Base-by-base conservation (phyloP, 2,797 vertebrate genomes). In the Urocyon cinereoargenteus region DNA sequence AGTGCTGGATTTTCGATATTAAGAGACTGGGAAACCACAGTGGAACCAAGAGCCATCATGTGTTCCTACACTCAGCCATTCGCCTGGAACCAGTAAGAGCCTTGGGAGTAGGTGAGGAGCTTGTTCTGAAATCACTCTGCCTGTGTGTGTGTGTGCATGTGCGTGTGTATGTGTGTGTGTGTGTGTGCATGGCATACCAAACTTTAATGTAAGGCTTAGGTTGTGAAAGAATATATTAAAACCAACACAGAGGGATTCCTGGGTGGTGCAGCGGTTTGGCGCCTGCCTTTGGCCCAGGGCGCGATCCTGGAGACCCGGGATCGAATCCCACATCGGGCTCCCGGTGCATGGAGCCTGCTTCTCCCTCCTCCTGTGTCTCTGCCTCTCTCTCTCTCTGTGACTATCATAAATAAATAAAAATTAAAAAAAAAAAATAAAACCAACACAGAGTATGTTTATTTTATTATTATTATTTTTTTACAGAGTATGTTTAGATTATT, bases 401-500 rank as follows among this genome's bases (percentile, higher is more conserved):
- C n/a, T n/a, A n/a, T n/a, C n/a, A n/a, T n/a, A n/a, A n/a, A n/a
- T n/a, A n/a, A n/a, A n/a, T n/a, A n/a, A n/a, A n/a, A n/a, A n/a
- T n/a, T n/a, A n/a, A n/a, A n/a, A n/a, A n/a, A n/a, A n/a, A n/a
- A n/a, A n/a, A n/a, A n/a, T n/a, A n/a, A 68, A 68, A 68, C 8
- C 34, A 59, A 75, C 70, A 55, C 45, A 40, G 82, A 64, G 51
- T 95, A 96, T 81, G 81, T 97, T 89, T 97, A 55, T 97, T 59
- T 84, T 86, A 40, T 40, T 40, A 40, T 40, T 40, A 40, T 40
- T 40, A 40, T 40, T 6, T 36, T 40, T 40, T 40, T 40, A 55
- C 45, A 40, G 82, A 64, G 51, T 95, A 96, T 81, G 82, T 96
- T 90, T 97, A 51, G 6, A 16, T 97, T 96, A 92, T 87, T 96